Evolutionary conservation across 1,140 invertebrate species (phyloP), one percentile per base, ranked within the genome.

Genomic region (Bombus polaris): DNA sequence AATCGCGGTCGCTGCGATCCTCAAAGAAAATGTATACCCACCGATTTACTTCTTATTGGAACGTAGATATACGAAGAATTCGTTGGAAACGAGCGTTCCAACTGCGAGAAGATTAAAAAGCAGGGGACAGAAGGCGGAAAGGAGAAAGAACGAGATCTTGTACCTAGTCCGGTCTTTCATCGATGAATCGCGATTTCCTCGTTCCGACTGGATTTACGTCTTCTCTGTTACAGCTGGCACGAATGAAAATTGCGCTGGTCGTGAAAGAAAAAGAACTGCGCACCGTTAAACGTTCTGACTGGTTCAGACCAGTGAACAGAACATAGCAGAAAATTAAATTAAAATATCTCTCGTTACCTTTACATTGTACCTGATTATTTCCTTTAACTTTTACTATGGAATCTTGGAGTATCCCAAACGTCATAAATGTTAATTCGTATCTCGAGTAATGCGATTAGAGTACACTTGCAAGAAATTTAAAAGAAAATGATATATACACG

Each of bases 11-110:
- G 73, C 81, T 18, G 65, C 53, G 47, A 87, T 77, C n/a, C 85
- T 83, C 74, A 70, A 81, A 83, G 88, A 85, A 91, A 91, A 91
- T 81, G 73, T 32, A 89, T 85, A 76, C 65, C 68, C 68, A 74
- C 39, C 79, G 87, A 89, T 82, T 86, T 87, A 72, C 79, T 89
- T 87, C 89, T 89, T 89, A 89, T 86, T 91, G 84, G 57, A 81
- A 35, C 37, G 66, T 57, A 35, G 9, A 85, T 83, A 68, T 59
- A 73, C 66, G 79, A 84, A 87, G 87, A 90, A 90, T 91, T 89
- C 72, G 53, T 81, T 59, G 81, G 59, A 81, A 80, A 89, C 39
- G 62, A 73, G 62, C 71, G 47, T 76, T 81, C 77, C 47, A 13
- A 32, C 53, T 78, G 18, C 62, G 79, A 22, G 75, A 73, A 89